phyloP scores from a whole-genome alignment of 2,797 vertebrate species.

The Calcarius lapponicus region DNA sequence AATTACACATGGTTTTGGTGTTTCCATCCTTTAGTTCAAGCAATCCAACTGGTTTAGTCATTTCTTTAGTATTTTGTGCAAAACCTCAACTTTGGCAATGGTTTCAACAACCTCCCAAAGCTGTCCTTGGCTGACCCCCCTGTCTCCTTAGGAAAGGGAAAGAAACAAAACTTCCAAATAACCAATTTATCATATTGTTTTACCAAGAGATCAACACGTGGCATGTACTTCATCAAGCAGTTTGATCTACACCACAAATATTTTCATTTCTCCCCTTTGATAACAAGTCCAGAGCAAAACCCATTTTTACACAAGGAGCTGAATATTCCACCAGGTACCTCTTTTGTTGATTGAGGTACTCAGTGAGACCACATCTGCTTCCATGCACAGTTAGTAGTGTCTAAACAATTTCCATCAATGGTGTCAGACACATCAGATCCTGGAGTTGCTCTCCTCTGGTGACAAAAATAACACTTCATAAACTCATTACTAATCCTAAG shows the following conservation, averaged over 20 bases:
- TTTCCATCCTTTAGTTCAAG: not conserved
- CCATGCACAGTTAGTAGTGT: not conserved
- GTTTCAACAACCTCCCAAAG: not conserved
- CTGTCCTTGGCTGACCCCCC: not conserved
- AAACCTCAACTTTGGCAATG: not conserved
- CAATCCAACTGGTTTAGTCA: not conserved
- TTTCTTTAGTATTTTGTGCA: not conserved
- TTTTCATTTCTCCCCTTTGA: not conserved
- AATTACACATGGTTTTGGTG: not conserved
- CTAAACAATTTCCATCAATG: not conserved
- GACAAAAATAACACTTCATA: not conserved
- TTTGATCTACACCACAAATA: not conserved
- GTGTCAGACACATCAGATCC: conserved; percentile 3
- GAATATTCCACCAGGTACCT: not conserved
- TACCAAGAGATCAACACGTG: not conserved
- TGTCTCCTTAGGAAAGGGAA: not conserved
- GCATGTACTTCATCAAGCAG: not conserved
- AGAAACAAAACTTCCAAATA: not conserved
- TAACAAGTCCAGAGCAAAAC: not conserved
- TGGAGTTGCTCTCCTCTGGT: not conserved
- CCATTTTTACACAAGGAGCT: not conserved
- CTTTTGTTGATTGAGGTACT: not conserved
- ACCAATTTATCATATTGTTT: not conserved
- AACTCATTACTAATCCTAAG: not conserved
- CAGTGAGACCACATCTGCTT: not conserved